A percentile compares a stretch with the other conserved stretches of the same genome.
These are phyloP conservation scores for Rhinichthys klamathensis DNA, from an alignment of 2,113 vertebrate species.

Conservation along the genomic window DNA sequence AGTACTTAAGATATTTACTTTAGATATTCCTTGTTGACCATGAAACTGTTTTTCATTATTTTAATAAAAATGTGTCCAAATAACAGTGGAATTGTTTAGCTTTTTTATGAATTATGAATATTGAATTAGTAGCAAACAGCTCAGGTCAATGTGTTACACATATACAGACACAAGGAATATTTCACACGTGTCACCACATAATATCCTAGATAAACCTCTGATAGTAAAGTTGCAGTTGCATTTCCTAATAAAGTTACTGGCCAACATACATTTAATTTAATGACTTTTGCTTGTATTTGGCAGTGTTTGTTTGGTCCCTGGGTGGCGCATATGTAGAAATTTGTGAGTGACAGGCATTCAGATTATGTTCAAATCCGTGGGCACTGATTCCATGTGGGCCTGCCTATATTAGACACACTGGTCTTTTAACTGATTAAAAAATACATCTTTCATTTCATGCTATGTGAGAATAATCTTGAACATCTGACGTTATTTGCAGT, in stretches of 20 bases:
- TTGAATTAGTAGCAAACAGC: neutral
- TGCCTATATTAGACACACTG: neutral
- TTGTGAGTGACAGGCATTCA: neutral
- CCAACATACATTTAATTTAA: neutral
- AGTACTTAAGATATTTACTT: neutral
- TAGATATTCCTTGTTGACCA: neutral
- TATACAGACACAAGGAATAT: neutral
- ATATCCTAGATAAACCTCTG: neutral
- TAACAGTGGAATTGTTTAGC: neutral
- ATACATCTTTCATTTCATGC: neutral
- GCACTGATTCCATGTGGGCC: neutral
- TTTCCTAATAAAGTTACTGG: neutral
- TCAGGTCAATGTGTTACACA: neutral
- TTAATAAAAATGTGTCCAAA: neutral
- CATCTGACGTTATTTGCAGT: conserved; percentile 73
- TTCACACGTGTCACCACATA: neutral
- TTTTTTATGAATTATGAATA: neutral
- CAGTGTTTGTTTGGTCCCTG: neutral
- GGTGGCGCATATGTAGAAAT: neutral
- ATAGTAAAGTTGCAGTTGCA: neutral
- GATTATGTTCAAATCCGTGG: neutral
- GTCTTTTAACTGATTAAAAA: conserved; percentile 2
- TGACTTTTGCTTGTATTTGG: neutral
- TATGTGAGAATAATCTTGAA: conserved; percentile 35
- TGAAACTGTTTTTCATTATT: neutral